These are phyloP conservation scores for Pectinophora gossypiella DNA, from an alignment of 1,140 invertebrate genomes.

Conservation along the genomic window DNA sequence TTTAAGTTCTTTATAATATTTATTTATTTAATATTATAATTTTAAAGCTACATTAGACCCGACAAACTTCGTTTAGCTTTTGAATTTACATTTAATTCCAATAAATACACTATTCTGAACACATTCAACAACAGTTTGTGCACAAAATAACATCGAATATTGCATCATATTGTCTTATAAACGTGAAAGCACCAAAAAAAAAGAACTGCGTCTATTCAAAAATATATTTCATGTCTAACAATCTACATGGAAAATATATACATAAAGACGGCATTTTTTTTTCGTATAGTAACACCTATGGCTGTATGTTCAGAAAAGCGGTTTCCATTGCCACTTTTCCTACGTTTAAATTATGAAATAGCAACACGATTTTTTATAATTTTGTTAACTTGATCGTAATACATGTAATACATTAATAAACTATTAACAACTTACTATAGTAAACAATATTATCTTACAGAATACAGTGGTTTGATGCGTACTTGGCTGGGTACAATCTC, in stretches of 20 bases:
- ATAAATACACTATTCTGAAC: no score
- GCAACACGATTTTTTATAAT: conserved; percentile 46
- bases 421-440: conserved; percentile 71
- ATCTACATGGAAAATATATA: background rate
- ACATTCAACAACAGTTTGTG: no score
- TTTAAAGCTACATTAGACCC: no score
- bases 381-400: conserved; percentile 55
- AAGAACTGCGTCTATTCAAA: background rate
- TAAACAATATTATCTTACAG: conserved; percentile 66
- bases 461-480: conserved; percentile 29
- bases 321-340: background rate
- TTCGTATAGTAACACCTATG: background rate
- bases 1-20: no score
- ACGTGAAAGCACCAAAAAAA: background rate
- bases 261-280: background rate
- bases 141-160: background rate
- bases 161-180: background rate
- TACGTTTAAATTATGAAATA: background rate
- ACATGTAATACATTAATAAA: conserved; percentile 41
- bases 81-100: no score
- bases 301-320: background rate
- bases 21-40: no score
- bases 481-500: background rate
- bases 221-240: background rate
- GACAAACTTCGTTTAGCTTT: no score